phyloP scores from a whole-genome alignment of 2,797 vertebrate species.

The Melanotaenia parkinsoni region DNA sequence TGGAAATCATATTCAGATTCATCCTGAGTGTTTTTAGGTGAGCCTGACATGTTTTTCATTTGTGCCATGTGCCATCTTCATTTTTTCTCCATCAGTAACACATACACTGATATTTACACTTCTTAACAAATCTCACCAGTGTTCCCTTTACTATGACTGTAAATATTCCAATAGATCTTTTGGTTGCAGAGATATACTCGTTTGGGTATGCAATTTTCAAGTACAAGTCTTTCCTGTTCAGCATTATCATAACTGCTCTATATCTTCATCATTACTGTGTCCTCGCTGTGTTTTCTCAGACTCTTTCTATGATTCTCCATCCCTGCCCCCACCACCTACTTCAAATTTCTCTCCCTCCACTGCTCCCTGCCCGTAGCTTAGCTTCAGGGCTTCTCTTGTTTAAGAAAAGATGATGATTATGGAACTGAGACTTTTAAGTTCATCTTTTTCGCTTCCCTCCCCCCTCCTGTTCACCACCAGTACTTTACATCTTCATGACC shows the following conservation, averaged over 20 bases:
- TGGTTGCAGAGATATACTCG: not conserved
- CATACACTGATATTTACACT: too few species aligned
- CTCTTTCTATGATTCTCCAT: slow-evolving; percentile 20
- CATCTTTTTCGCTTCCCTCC: not conserved
- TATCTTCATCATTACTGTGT: slow-evolving; percentile 7
- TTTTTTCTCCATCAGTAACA: too few species aligned
- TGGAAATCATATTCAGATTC: too few species aligned
- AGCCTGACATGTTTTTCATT: too few species aligned
- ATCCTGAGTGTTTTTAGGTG: too few species aligned
- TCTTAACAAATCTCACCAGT: too few species aligned
- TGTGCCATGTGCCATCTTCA: too few species aligned
- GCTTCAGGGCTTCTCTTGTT: slow-evolving; percentile 48
- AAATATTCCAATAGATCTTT: too few species aligned
- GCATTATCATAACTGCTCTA: not conserved
- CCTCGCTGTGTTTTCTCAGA: slow-evolving; percentile 11
- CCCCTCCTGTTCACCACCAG: slow-evolving; percentile 17
- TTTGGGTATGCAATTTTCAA: not conserved
- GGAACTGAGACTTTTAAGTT: slow-evolving; percentile 23
- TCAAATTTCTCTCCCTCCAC: not conserved
- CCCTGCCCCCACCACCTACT: not conserved
- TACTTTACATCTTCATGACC: slow-evolving; percentile 47
- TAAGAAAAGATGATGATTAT: slow-evolving; percentile 55
- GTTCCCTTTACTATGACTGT: too few species aligned
- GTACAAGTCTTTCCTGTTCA: not conserved
- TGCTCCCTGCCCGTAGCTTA: slow-evolving; percentile 25